Base-by-base conservation (phyloP, 2,888 invertebrate species). In the Dione vanillae region DNA sequence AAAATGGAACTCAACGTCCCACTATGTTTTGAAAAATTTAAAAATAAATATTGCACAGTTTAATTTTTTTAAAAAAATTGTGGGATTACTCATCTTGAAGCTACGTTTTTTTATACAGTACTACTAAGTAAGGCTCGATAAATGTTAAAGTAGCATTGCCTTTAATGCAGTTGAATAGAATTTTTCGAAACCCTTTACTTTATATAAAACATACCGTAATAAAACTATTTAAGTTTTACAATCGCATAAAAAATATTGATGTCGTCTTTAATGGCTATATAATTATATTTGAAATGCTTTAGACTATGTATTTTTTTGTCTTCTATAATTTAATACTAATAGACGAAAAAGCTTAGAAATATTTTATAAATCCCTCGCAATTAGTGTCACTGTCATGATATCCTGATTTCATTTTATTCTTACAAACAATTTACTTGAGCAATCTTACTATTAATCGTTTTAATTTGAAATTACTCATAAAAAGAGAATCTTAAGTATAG, bases 111-210 rank as follows among this genome's bases (percentile, higher is more conserved):
- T 45, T 41, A 35, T 41, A 51, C 20, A n/a, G 43, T 40, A 27
- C 27, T 27, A 27, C 27, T 27, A 27, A 52, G 51, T 52, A 52
- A 62, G 68, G 47, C 69, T 75, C 77, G 77, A 76, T 76, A 80
- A 79, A 78, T 70, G 79, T 76, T 71, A 69, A 75, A 77, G 73
- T 70, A 78, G 82, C 83, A 79, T 78, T 80, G 77, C 85, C 88
- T 83, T 86, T 85, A 83, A 83, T 79, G 85, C 78, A 85, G 85
- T 86, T 86, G 84, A 87, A 88, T 86, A 73, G 85, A 79, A 84
- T 87, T 84, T 82, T 83, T 86, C 79, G 78, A 82, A 82, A 79
- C 79, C 74, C 70, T 65, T 74, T 66, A 75, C 75, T 69, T 70
- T 51, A 62, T 69, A 61, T 73, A 56, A 41, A 65, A 58, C 64